Conservation (phyloP, 2,888 invertebrate genomes). For the Euclidia mi region DNA sequence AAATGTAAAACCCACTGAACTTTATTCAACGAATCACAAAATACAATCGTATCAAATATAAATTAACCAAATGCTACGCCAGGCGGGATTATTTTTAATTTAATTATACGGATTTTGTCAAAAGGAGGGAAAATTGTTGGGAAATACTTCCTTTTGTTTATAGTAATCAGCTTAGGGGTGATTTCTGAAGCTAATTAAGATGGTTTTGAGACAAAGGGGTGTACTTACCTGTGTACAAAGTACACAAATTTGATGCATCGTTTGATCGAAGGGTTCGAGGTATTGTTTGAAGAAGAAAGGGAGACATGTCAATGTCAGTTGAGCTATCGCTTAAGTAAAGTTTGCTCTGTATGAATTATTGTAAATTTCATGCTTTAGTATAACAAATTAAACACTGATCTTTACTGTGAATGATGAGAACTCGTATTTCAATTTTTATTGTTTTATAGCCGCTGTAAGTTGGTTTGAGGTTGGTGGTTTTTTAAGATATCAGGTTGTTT, state of each 20-base stretch:
- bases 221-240: conserved; percentile 17
- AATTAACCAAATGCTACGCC: conserved; percentile 38
- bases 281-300: conserved; percentile 14
- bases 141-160: conserved; percentile 50
- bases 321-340: not conserved
- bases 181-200: conserved; percentile 51
- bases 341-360: not conserved
- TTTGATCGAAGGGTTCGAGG: conserved; percentile 34
- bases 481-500: no score
- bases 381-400: no score
- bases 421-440: no score
- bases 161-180: conserved; percentile 50
- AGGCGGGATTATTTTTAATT: conserved; percentile 51
- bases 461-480: no score
- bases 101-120: conserved; percentile 53
- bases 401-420: no score
- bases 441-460: no score
- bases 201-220: conserved; percentile 41
- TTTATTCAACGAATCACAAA: conserved; percentile 29
- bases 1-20: conserved; percentile 21
- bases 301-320: not conserved
- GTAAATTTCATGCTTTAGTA: no score
- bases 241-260: conserved; percentile 24
- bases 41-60: conserved; percentile 44
- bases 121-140: conserved; percentile 29